A percentile compares a stretch with the other conserved stretches of the same genome.
These are phyloP conservation scores for Eristalinus sepulchralis DNA, from an alignment of 2,888 invertebrate species.

Conservation along the genomic window DNA sequence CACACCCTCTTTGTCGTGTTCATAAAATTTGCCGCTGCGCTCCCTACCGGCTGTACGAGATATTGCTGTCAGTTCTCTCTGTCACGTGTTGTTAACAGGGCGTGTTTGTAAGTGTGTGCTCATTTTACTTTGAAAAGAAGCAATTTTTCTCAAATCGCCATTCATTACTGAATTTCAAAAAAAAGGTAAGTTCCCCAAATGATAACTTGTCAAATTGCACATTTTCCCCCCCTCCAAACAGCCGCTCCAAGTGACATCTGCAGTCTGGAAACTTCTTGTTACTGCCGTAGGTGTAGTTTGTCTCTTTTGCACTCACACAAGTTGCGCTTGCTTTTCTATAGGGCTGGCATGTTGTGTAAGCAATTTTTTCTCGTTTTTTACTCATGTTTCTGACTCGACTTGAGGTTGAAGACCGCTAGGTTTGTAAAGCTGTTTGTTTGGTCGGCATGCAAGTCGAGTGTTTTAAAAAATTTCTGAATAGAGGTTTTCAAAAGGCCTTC, in stretches of 20 bases:
- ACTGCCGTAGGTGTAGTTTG: not conserved
- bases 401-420: constrained; percentile 13
- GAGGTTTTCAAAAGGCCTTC: not conserved
- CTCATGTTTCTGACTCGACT: not conserved
- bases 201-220: constrained; percentile 4
- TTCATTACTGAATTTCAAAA: not conserved
- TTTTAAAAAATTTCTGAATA: not conserved
- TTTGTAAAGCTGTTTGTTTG: not conserved
- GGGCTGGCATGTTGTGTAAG: not conserved
- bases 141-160: not conserved
- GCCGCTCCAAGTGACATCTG: not conserved
- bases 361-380: not conserved
- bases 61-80: constrained; percentile 51
- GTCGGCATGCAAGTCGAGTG: not conserved
- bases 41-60: constrained; percentile 49
- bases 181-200: constrained; percentile 21
- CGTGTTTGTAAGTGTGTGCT: constrained; percentile 33
- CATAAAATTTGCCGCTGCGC: constrained; percentile 28
- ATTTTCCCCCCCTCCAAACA: not conserved
- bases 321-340: not conserved
- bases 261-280: not conserved
- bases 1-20: constrained; percentile 3
- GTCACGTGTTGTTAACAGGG: constrained; percentile 47
- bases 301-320: not conserved
- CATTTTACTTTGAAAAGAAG: not conserved